A percentile compares a stretch with the other conserved stretches of the same genome.
Evolutionary conservation across 2,797 vertebrate species (phyloP).

Genomic region (Myotis myotis): DNA sequence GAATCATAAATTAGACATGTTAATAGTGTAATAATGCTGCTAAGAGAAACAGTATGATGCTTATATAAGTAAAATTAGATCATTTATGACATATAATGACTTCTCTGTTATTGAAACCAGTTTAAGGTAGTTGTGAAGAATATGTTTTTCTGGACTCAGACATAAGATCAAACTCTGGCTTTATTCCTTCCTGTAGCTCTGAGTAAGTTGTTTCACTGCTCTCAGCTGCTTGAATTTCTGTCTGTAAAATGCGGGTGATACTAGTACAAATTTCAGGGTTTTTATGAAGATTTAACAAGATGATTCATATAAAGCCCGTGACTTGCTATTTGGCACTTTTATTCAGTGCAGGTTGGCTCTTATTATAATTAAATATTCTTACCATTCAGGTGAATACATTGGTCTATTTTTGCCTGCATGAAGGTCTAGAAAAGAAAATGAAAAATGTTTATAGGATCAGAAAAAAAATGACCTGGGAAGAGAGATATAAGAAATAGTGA

Average conservation of each 20-base stretch:
- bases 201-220: slow-evolving; percentile 36
- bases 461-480: slow-evolving; percentile 17
- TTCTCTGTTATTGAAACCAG: neutral
- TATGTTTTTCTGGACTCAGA: slow-evolving; percentile 15
- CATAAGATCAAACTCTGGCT: neutral
- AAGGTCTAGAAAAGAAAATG: slow-evolving; percentile 52
- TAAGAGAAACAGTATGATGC: neutral
- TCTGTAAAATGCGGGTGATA: neutral
- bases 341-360: neutral
- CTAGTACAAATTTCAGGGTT: neutral
- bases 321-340: neutral
- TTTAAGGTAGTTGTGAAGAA: neutral
- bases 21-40: slow-evolving; percentile 18
- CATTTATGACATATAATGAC: neutral
- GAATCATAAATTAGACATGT: neutral
- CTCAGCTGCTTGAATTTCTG: slow-evolving; percentile 32
- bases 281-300: slow-evolving; percentile 27
- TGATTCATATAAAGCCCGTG: neutral
- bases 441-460: slow-evolving; percentile 18
- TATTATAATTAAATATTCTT: slow-evolving; percentile 23
- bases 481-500: neutral
- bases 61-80: slow-evolving; percentile 38
- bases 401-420: neutral
- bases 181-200: slow-evolving; percentile 14
- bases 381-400: neutral